phyloP scores from a whole-genome alignment of 2,113 vertebrate genomes.

The Jacana jacana region DNA sequence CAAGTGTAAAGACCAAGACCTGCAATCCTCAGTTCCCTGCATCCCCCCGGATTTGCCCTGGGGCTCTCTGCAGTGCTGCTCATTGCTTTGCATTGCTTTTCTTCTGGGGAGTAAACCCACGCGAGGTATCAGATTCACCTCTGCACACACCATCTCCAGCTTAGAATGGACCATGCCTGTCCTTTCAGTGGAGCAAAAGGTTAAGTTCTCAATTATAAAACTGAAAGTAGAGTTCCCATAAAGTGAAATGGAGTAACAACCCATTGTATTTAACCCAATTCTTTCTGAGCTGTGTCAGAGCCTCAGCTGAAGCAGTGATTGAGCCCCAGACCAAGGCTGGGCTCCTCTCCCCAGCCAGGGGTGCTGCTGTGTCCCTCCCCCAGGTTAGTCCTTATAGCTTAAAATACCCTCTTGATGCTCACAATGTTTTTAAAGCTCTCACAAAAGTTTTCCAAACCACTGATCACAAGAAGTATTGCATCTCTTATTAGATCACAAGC shows the following conservation, averaged over 20 bases:
- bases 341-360: neutral
- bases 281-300: neutral
- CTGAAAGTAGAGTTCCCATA: neutral
- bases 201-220: neutral
- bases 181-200: neutral
- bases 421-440: neutral
- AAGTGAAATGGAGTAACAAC: neutral
- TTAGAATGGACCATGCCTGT: neutral
- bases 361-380: neutral
- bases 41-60: neutral
- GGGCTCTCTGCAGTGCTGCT: neutral
- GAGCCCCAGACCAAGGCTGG: neutral
- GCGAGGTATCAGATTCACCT: neutral
- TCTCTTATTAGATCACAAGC: neutral
- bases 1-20: neutral
- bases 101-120: neutral
- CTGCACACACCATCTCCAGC: neutral
- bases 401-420: neutral
- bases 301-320: neutral
- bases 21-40: neutral
- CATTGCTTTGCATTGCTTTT: neutral
- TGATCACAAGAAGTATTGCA: neutral
- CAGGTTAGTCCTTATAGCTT: neutral
- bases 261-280: neutral
- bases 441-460: neutral